phyloP scores from a whole-genome alignment of 1,140 invertebrate genomes.

The Platorchestia sp. region DNA sequence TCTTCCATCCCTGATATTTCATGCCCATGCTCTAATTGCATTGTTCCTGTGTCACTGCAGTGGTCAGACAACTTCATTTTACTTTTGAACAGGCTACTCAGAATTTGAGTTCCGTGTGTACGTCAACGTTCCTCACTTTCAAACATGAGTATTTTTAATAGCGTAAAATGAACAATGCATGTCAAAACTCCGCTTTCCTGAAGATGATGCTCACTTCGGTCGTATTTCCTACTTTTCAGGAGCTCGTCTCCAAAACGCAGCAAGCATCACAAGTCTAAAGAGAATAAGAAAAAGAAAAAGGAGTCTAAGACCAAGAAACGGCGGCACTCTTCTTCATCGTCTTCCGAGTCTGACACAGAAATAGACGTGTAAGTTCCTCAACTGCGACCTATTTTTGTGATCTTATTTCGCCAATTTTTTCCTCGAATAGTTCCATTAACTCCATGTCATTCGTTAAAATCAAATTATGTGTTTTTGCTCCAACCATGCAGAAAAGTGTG shows the following conservation, averaged over 20 bases:
- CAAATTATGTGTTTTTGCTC: no score
- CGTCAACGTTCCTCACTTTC: neutral
- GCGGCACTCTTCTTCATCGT: constrained; percentile 63
- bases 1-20: neutral
- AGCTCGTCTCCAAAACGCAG: constrained; percentile 66
- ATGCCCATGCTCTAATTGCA: neutral
- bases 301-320: constrained; percentile 62
- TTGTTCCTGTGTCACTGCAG: neutral
- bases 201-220: neutral
- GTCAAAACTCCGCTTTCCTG: neutral
- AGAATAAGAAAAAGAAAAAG: constrained; percentile 68
- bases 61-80: neutral
- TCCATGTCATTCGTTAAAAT: no score
- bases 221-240: constrained; percentile 58
- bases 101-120: neutral
- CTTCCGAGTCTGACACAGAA: constrained; percentile 56
- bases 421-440: no score
- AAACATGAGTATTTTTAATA: neutral
- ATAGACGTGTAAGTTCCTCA: constrained; percentile 59
- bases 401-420: neutral
- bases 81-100: neutral
- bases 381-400: neutral
- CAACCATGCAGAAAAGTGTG: no score
- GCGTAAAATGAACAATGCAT: neutral
- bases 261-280: constrained; percentile 59